Percentiles rank a stretch among this genome's conserved stretches.
Evolutionary conservation across 2,113 vertebrate species (phyloP).

Genomic region (Cyanoderma ruficeps): DNA sequence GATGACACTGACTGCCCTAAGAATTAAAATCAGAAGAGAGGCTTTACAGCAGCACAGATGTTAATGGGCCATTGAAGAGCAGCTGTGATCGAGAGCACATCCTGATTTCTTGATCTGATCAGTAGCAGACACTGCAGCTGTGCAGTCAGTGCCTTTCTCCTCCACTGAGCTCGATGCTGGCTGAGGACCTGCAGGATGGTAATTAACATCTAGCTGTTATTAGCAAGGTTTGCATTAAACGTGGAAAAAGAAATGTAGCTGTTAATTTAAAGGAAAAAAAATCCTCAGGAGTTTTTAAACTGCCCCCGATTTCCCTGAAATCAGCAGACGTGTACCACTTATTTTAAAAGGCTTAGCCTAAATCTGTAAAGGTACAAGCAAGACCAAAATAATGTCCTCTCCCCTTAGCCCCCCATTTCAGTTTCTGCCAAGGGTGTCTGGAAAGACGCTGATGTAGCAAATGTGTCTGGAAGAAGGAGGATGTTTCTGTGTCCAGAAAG

Average conservation of each 20-base stretch:
- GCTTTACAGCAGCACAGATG: not conserved
- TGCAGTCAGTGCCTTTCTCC: not conserved
- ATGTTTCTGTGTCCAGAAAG: not conserved
- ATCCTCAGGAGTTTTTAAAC: not conserved
- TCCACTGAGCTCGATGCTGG: not conserved
- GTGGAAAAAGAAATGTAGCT: not conserved
- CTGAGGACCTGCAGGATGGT: not conserved
- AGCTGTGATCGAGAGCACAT: not conserved
- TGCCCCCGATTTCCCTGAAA: not conserved
- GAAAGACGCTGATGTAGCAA: not conserved
- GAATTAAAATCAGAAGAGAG: not conserved
- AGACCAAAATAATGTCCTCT: not conserved
- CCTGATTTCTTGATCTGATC: not conserved
- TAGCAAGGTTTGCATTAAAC: not conserved
- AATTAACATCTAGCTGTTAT: not conserved
- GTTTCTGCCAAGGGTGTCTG: not conserved
- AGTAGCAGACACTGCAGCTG: not conserved
- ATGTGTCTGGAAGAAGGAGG: fast-evolving
- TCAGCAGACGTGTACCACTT: not conserved
- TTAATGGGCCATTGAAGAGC: not conserved
- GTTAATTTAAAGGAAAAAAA: not conserved
- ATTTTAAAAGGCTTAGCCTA: not conserved
- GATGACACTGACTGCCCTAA: not conserved
- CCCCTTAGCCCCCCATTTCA: not conserved
- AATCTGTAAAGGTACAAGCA: not conserved